Percentiles rank a stretch among this genome's conserved stretches.
Evolutionary conservation across 30 jellyfish, hydroid and myxozoan genomes (phyloP).

Genomic region (Aurelia aurita): DNA sequence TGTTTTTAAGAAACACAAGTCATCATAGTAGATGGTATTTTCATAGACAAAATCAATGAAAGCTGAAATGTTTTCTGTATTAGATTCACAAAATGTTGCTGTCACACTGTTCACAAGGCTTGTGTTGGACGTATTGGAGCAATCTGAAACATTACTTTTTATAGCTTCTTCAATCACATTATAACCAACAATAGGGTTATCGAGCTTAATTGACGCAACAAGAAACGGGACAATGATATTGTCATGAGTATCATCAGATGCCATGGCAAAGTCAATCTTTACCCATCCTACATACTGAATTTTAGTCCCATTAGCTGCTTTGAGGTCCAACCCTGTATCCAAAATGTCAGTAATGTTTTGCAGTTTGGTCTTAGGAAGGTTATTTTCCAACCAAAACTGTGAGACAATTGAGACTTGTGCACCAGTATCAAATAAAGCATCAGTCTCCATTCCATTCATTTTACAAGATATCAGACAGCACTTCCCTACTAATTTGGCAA

Average conservation of each 20-base stretch:
- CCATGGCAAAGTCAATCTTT: slow-evolving; percentile 10
- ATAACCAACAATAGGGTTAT: neutral
- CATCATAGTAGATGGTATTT: slow-evolving; percentile 21
- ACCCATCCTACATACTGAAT: slow-evolving; percentile 36
- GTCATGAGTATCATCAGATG: no score
- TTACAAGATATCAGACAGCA: slow-evolving; percentile 6
- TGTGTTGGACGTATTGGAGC: neutral
- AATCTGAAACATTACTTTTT: neutral
- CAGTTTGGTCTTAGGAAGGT: slow-evolving; percentile 7
- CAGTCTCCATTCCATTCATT: slow-evolving; percentile 1
- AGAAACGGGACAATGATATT: no score
- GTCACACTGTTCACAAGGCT: no score
- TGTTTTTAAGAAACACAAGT: slow-evolving; percentile 22
- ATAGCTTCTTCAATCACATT: neutral
- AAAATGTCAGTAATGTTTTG: slow-evolving; percentile 30
- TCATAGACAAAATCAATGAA: slow-evolving; percentile 25
- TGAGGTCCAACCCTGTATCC: slow-evolving; percentile 5
- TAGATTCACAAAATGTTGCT: slow-evolving; percentile 11
- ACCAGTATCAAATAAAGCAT: slow-evolving; percentile 46
- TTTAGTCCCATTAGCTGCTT: slow-evolving; percentile 48
- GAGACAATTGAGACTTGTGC: slow-evolving; percentile 46
- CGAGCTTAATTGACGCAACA: neutral
- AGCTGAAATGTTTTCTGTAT: slow-evolving; percentile 11
- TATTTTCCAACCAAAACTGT: slow-evolving; percentile 19
- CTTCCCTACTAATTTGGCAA: slow-evolving; percentile 30